Evolutionary conservation across 2,797 vertebrate genomes (phyloP), one percentile per base, ranked within the genome.

Genomic region (Halcyon badia): DNA sequence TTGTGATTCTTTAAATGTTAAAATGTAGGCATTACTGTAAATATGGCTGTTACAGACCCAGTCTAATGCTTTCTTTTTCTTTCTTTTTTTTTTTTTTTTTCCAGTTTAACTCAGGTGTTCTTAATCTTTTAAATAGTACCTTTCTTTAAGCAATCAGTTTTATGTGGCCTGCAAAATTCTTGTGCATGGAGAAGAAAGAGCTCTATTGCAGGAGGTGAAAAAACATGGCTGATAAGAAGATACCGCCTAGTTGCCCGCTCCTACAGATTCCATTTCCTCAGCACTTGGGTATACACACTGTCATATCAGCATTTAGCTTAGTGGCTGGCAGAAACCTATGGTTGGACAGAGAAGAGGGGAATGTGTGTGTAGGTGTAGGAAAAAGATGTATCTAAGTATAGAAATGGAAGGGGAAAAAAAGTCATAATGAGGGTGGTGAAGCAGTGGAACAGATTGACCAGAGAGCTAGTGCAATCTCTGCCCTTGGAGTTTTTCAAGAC

Each of bases 321-420:
- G 33, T 11, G 25, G 4, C 25, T 51, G 33, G 20, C 61, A 81
- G 86, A 83, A 92, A 61, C 6, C 14, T 60, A 15, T 37, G 60
- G 10, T 26, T 72, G 19, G 37, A 49, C 26, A 49, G 16, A 42
- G 71, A 80, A 83, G 8, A 56, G 2, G 8, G 12, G 11, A 57
- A 61, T 17, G 20, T 66, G 19, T 21, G 64, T 26, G 30, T 37
- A 75, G 13, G 10, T 65, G 35, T n/a, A 65, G 42, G 22, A 8
- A 81, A 61, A 81, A 89, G 5, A 61, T 0, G 0, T 26, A 44
- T 70, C 51, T 25, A 65, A 54, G 8, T 14, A 71, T 2, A 48
- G 51, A 66, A 82, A 70, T 31, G 5, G 51, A 76, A 75, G 25
- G 2, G 3, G 4, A 4, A 0, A 1, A 22, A 41, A 41, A 12